phyloP scores from a whole-genome alignment of 2,888 invertebrate genomes.

The Psylliodes chrysocephalus region DNA sequence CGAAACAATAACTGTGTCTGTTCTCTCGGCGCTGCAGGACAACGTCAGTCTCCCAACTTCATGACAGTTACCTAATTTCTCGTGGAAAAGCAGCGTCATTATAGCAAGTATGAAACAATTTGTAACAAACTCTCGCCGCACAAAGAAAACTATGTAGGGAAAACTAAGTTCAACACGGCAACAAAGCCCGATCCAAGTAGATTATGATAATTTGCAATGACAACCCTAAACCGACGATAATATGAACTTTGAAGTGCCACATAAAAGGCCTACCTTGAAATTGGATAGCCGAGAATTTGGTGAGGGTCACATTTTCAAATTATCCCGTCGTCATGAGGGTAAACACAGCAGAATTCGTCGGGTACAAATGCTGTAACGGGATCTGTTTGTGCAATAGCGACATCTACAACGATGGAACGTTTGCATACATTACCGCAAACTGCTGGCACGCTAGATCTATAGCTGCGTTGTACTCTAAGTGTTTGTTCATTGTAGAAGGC shows the following conservation, averaged over 20 bases:
- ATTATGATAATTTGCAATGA: conserved; percentile 37
- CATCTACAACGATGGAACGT: not conserved
- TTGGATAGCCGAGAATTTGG: conserved; percentile 38
- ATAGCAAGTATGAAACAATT: conserved; percentile 17
- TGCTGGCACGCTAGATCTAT: not conserved
- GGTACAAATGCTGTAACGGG: conserved; percentile 13
- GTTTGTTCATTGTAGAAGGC: conserved; percentile 9
- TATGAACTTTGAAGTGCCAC: conserved; percentile 36
- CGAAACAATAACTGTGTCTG: no score
- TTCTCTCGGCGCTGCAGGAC: not conserved
- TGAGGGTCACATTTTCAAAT: conserved; percentile 35
- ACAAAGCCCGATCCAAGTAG: conserved; percentile 13
- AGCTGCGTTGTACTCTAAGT: not conserved
- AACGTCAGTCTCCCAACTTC: not conserved
- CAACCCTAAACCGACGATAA: conserved; percentile 35
- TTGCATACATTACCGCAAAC: conserved; percentile 17
- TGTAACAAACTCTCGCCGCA: conserved; percentile 2
- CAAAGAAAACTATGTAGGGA: conserved; percentile 20
- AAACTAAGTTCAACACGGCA: conserved; percentile 10
- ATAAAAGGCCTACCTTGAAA: conserved; percentile 40
- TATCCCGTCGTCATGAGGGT: conserved; percentile 30
- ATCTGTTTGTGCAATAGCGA: conserved; percentile 11
- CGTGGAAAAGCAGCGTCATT: not conserved
- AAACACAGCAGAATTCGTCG: conserved; percentile 20
- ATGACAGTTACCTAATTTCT: not conserved